Percentiles rank a stretch among this genome's conserved stretches.
phyloP scores from a whole-genome alignment of 2,797 vertebrate genomes.

The Dendrocincla fuliginosa region DNA sequence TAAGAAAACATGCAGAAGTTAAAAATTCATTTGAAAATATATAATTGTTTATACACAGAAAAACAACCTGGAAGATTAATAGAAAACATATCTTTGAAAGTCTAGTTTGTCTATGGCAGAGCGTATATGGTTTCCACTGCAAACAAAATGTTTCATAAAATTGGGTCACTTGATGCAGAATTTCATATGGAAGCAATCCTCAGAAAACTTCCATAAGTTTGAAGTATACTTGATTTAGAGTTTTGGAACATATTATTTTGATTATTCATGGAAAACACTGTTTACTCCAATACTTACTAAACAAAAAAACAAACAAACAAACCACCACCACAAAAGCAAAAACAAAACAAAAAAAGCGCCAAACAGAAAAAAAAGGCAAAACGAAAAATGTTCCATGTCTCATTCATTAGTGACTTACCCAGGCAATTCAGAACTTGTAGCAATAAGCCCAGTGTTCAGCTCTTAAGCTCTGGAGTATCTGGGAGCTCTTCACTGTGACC shows the following conservation, averaged over 20 bases:
- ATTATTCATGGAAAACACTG: not conserved
- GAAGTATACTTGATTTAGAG: rapidly evolving
- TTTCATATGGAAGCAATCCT: not conserved
- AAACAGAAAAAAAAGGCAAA: not conserved
- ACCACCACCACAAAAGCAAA: too few species aligned
- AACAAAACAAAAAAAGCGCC: too few species aligned
- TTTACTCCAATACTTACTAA: not conserved
- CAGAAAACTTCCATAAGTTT: not conserved
- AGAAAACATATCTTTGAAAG: not conserved
- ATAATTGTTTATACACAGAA: not conserved
- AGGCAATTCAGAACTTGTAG: not conserved
- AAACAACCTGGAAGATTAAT: not conserved
- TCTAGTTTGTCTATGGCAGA: not conserved
- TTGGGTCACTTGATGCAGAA: not conserved
- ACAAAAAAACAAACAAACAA: too few species aligned
- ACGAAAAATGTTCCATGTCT: not conserved
- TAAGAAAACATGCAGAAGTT: not conserved
- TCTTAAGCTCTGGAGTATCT: not conserved
- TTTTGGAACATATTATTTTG: not conserved
- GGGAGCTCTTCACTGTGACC: not conserved
- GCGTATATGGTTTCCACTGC: not conserved
- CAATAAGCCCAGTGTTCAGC: not conserved
- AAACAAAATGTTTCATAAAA: not conserved
- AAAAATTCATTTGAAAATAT: not conserved
- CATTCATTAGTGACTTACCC: not conserved